These are phyloP conservation scores for Tetramorium bicarinatum DNA, from an alignment of 2,888 invertebrate species.

Conservation along the genomic window DNA sequence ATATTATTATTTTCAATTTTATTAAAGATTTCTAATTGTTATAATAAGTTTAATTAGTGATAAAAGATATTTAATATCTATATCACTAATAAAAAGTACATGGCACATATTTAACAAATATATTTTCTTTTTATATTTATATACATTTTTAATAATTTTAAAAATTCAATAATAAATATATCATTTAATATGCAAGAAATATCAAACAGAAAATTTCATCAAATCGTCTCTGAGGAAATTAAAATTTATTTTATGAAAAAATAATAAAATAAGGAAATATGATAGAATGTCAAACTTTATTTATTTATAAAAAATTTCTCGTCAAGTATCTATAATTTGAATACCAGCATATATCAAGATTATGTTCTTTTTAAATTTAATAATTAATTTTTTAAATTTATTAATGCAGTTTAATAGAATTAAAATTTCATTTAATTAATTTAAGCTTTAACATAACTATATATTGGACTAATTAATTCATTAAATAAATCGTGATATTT, in stretches of 20 bases:
- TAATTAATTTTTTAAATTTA: neutral
- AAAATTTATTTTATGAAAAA: neutral
- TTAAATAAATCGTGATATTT: neutral
- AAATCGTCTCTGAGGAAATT: neutral
- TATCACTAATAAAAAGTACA: neutral
- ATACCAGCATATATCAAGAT: neutral
- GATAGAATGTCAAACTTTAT: neutral
- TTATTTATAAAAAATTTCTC: neutral
- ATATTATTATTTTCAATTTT: neutral
- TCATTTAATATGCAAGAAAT: neutral
- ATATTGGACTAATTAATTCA: neutral
- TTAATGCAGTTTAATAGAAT: neutral
- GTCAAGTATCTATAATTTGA: neutral
- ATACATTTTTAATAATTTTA: conserved; percentile 12
- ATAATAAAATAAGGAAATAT: conserved; percentile 4
- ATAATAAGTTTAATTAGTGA: neutral
- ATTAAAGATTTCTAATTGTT: neutral
- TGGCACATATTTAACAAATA: neutral
- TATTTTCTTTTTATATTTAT: neutral
- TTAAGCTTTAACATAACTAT: neutral
- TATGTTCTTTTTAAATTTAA: neutral
- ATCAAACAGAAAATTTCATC: neutral
- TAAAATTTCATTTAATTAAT: conserved; percentile 14
- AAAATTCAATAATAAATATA: neutral
- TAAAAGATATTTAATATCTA: neutral